Conservation (phyloP, 1,140 invertebrate species). For the Atopsyche davidsoni region DNA sequence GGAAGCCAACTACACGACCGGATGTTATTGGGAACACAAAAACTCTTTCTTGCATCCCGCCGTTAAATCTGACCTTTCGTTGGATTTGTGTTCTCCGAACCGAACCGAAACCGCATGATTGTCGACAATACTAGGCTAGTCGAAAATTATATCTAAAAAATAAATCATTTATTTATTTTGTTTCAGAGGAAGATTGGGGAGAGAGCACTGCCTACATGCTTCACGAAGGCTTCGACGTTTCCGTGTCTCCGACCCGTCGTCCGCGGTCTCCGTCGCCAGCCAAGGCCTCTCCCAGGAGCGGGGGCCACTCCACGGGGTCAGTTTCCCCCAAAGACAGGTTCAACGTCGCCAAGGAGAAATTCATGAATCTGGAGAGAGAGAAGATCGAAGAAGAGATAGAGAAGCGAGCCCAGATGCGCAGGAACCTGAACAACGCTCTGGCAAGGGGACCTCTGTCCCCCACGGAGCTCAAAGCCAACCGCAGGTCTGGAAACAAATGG, state of each 20-base stretch:
- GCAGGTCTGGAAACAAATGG: slow-evolving; percentile 17
- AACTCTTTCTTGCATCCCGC: too few relatives aligned
- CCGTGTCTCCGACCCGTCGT: slow-evolving; percentile 36
- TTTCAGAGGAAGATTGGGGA: slow-evolving; percentile 49
- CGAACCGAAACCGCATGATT: too few relatives aligned
- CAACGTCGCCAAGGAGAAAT: slow-evolving; percentile 78
- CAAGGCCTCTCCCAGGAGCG: slow-evolving; percentile 20
- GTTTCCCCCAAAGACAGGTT: slow-evolving; percentile 67
- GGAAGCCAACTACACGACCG: too few relatives aligned
- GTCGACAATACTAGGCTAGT: too few relatives aligned
- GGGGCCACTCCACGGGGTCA: slow-evolving; percentile 32
- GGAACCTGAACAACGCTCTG: slow-evolving; percentile 37
- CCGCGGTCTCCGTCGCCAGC: slow-evolving; percentile 26
- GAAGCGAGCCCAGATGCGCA: slow-evolving; percentile 44
- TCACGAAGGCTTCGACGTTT: slow-evolving; percentile 46
- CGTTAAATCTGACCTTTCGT: too few relatives aligned
- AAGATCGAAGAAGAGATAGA: slow-evolving; percentile 51
- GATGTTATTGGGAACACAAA: too few relatives aligned
- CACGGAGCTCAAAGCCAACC: slow-evolving; percentile 18
- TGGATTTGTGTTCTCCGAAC: too few relatives aligned
- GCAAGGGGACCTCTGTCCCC: slow-evolving; percentile 41
- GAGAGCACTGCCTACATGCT: slow-evolving; percentile 49
- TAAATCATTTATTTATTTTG: too few relatives aligned
- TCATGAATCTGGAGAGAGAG: slow-evolving; percentile 68
- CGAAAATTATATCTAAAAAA: too few relatives aligned